Conservation (phyloP, 2,113 vertebrate species). For the Aix galericulata region DNA sequence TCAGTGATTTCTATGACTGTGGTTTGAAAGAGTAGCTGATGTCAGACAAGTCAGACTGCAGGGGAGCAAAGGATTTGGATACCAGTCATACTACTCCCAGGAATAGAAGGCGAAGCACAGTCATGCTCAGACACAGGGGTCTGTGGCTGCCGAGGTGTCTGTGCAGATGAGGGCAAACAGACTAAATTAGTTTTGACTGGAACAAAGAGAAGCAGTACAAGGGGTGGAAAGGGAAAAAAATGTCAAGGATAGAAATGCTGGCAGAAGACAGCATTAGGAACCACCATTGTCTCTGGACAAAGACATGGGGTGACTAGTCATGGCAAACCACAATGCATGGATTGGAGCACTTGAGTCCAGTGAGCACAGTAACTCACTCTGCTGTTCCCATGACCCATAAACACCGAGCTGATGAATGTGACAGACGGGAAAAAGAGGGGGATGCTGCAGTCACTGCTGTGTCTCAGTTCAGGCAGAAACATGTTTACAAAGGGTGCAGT, state of each 20-base stretch:
- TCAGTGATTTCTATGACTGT: conserved; percentile 5
- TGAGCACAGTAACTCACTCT: not conserved
- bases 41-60: conserved; percentile 20
- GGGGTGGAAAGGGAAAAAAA: not conserved
- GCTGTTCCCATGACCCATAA: not conserved
- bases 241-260: not conserved
- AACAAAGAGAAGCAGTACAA: not conserved
- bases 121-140: not conserved
- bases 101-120: conserved; percentile 35
- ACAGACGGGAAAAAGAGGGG: not conserved
- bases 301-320: not conserved
- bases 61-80: conserved; percentile 26
- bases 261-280: not conserved
- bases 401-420: not conserved
- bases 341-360: not conserved
- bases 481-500: conserved; percentile 30
- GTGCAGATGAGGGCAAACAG: not conserved
- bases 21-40: conserved; percentile 30
- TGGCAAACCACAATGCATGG: not conserved
- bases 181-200: not conserved
- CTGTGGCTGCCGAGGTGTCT: not conserved
- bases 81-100: conserved; percentile 17
- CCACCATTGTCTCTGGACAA: not conserved
- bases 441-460: not conserved
- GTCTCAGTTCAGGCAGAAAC: conserved; percentile 40